Conservation (phyloP, 30 jellyfish, hydroid and myxozoan genomes). For the Pelagia noctiluca region DNA sequence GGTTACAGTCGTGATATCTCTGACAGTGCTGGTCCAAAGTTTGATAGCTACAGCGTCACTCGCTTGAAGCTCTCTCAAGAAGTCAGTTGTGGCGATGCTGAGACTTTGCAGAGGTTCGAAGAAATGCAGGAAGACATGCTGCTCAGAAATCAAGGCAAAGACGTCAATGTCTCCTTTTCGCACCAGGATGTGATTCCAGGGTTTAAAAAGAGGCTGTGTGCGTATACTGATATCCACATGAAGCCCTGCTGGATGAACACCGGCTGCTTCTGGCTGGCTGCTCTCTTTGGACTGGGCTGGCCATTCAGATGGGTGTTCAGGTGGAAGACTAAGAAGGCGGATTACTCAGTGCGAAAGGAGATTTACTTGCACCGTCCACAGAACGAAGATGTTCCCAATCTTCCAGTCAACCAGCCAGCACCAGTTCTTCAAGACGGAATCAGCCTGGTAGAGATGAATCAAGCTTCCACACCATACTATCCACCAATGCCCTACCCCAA, state of each 20-base stretch:
- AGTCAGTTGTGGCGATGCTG: constrained; percentile 58
- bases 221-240: constrained; percentile 35
- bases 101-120: constrained; percentile 26
- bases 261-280: constrained; percentile 33
- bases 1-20: constrained; percentile 43
- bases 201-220: constrained; percentile 57
- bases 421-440: too few relatives aligned
- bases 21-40: constrained; percentile 37
- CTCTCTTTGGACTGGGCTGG: constrained; percentile 56
- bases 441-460: too few relatives aligned
- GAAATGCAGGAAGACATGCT: constrained; percentile 40
- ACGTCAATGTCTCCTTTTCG: constrained; percentile 29
- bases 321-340: constrained; percentile 36
- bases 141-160: constrained; percentile 33
- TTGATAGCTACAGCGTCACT: constrained; percentile 36
- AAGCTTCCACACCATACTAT: too few relatives aligned
- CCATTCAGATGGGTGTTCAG: constrained; percentile 39
- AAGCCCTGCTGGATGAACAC: constrained; percentile 64
- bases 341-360: too few relatives aligned
- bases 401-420: too few relatives aligned
- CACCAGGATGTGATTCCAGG: constrained; percentile 42
- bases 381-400: too few relatives aligned
- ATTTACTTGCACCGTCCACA: too few relatives aligned
- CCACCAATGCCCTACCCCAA: too few relatives aligned
- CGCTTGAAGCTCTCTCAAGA: constrained; percentile 50